Percentiles rank a stretch among this genome's conserved stretches.
These are phyloP conservation scores for Ellobium chinense DNA, from an alignment of 2,888 invertebrate species.

Conservation along the genomic window DNA sequence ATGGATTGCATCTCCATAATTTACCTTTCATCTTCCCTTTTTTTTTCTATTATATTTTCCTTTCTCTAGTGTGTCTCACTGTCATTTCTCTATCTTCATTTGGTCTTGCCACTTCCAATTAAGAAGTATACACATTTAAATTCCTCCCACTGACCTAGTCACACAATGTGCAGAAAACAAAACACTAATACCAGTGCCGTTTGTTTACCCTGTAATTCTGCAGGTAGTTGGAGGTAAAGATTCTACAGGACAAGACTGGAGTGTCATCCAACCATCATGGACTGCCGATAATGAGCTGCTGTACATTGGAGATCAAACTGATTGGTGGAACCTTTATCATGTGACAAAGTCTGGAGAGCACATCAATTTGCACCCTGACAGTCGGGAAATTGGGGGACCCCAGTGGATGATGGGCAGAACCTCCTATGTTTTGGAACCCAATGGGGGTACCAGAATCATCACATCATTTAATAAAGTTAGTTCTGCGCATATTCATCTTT, in stretches of 20 bases:
- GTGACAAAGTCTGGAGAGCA: slow-evolving; percentile 66
- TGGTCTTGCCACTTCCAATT: no score
- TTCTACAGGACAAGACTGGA: slow-evolving; percentile 66
- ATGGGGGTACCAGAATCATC: slow-evolving; percentile 61
- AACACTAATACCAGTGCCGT: not conserved
- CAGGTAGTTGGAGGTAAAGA: slow-evolving; percentile 42
- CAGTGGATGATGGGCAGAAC: slow-evolving; percentile 75
- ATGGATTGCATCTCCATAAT: no score
- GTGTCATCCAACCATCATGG: slow-evolving; percentile 78
- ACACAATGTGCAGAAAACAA: no score
- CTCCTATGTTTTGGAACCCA: slow-evolving; percentile 66
- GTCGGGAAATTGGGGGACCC: slow-evolving; percentile 72
- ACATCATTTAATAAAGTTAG: slow-evolving; percentile 62
- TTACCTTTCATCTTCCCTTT: not conserved
- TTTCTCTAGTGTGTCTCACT: no score
- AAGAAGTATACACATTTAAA: no score
- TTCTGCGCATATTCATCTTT: no score
- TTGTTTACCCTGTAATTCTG: no score
- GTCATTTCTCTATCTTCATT: no score
- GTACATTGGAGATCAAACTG: slow-evolving; percentile 76
- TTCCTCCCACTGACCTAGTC: no score
- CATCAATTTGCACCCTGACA: slow-evolving; percentile 59
- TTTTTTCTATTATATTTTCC: not conserved
- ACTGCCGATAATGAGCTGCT: slow-evolving; percentile 71
- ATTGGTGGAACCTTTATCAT: slow-evolving; percentile 79